These are phyloP conservation scores for Grallaria varia DNA, from an alignment of 2,113 vertebrate genomes.

Conservation along the genomic window DNA sequence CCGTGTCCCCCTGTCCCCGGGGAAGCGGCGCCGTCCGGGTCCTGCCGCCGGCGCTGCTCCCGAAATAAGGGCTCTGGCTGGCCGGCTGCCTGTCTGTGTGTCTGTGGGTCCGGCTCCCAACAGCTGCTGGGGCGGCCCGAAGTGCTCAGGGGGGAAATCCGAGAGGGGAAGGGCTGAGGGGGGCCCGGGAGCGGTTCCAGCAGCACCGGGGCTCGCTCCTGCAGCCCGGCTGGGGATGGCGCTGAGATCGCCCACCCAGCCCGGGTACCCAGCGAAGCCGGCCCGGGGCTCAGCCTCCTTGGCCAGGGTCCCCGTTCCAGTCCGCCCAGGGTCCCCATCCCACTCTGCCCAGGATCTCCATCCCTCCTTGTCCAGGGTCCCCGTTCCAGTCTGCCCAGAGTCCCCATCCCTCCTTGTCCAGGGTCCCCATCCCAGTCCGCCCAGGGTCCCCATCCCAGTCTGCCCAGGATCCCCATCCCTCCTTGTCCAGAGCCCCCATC, in stretches of 20 bases:
- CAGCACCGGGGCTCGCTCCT: background rate
- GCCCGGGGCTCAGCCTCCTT: background rate
- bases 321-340: too few relatives aligned
- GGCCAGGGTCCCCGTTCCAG: too few relatives aligned
- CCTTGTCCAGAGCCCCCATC: background rate
- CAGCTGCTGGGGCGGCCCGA: conserved; percentile 1
- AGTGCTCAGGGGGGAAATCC: background rate
- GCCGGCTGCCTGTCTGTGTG: background rate
- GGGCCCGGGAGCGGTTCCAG: background rate
- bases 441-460: background rate
- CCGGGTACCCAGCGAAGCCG: rapidly evolving
- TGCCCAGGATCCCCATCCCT: too few relatives aligned
- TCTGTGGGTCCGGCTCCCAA: background rate
- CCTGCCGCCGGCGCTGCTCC: background rate
- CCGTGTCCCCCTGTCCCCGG: background rate
- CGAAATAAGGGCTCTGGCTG: background rate
- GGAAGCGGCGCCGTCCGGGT: background rate
- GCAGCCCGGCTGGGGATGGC: background rate
- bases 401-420: background rate
- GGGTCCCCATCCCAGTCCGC: background rate
- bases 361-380: rapidly evolving
- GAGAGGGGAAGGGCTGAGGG: background rate
- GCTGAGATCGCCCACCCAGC: rapidly evolving
- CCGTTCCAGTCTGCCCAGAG: rapidly evolving
- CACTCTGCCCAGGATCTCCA: too few relatives aligned